Percentiles rank a stretch among this genome's conserved stretches.
These are phyloP conservation scores for Melanogrammus aeglefinus DNA, from an alignment of 2,797 vertebrate genomes.

Conservation along the genomic window DNA sequence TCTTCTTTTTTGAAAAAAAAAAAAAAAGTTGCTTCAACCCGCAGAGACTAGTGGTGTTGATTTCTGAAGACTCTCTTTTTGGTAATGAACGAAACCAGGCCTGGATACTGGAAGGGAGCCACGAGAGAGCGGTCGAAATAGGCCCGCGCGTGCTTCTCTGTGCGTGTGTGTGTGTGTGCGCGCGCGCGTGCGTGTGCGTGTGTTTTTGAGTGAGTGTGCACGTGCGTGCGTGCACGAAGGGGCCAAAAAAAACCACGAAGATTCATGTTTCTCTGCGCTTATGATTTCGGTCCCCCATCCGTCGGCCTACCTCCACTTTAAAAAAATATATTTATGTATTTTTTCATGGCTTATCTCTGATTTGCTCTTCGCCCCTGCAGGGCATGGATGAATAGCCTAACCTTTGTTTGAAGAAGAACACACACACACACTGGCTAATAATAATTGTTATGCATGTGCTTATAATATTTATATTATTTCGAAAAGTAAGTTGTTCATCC, in stretches of 20 bases:
- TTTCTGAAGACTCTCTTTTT: slow-evolving; percentile 53
- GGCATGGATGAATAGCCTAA: not conserved
- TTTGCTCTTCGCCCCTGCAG: not conserved
- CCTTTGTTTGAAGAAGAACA: not conserved
- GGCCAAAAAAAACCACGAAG: slow-evolving; percentile 38
- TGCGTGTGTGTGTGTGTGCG: slow-evolving; percentile 26
- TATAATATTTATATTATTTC: not conserved
- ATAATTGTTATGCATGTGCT: not conserved
- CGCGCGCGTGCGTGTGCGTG: slow-evolving; percentile 25
- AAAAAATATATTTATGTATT: not conserved
- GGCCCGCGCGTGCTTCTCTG: slow-evolving; percentile 15
- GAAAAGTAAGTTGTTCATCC: slow-evolving; percentile 19
- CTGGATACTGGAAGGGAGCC: slow-evolving; percentile 69
- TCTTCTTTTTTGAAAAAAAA: slow-evolving; percentile 34
- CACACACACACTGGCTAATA: no score
- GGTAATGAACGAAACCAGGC: slow-evolving; percentile 68
- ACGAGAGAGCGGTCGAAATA: not conserved
- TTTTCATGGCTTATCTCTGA: not conserved
- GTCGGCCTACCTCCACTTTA: not conserved
- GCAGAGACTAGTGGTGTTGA: slow-evolving; percentile 40
- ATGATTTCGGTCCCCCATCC: slow-evolving; percentile 12
- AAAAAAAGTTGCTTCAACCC: slow-evolving; percentile 42
- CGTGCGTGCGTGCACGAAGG: slow-evolving; percentile 8
- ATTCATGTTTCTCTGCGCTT: slow-evolving; percentile 45
- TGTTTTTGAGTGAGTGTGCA: slow-evolving; percentile 29